A percentile compares a stretch with the other conserved stretches of the same genome.
phyloP scores from a whole-genome alignment of 2,888 invertebrate genomes.

The Macrophya annulata region DNA sequence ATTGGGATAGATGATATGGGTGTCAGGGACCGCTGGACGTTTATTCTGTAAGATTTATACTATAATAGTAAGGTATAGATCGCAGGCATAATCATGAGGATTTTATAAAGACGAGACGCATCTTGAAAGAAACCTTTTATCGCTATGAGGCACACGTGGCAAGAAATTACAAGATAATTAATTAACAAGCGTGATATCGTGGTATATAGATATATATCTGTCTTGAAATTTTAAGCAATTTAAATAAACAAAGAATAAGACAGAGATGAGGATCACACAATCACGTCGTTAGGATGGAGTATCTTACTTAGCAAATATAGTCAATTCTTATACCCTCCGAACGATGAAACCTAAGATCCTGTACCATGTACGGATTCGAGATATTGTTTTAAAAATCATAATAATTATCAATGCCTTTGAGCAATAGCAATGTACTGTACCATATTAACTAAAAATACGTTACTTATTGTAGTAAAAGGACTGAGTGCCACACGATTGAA shows the following conservation, averaged over 20 bases:
- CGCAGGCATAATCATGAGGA: constrained; percentile 38
- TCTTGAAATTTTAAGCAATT: constrained; percentile 31
- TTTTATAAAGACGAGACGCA: background rate
- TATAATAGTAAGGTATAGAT: background rate
- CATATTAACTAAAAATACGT: constrained; percentile 48
- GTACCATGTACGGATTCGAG: background rate
- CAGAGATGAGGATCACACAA: constrained; percentile 38
- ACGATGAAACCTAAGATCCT: constrained; percentile 54
- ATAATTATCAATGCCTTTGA: constrained; percentile 53
- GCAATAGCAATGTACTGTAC: constrained; percentile 55
- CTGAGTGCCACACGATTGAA: constrained; percentile 64
- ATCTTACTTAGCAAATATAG: constrained; percentile 56
- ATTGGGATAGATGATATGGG: constrained; percentile 43
- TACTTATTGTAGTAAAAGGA: constrained; percentile 54
- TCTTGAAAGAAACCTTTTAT: background rate
- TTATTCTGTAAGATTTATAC: constrained; percentile 8
- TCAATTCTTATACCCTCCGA: constrained; percentile 52
- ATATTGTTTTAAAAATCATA: constrained; percentile 23
- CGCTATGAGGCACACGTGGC: background rate
- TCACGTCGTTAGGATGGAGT: constrained; percentile 46
- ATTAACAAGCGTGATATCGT: constrained; percentile 9
- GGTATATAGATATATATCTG: background rate
- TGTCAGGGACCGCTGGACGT: constrained; percentile 41
- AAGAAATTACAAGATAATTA: constrained; percentile 11
- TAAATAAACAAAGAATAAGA: background rate